These are phyloP conservation scores for Cyanoramphus novaezelandiae DNA, from an alignment of 2,113 vertebrate genomes.

Conservation along the genomic window DNA sequence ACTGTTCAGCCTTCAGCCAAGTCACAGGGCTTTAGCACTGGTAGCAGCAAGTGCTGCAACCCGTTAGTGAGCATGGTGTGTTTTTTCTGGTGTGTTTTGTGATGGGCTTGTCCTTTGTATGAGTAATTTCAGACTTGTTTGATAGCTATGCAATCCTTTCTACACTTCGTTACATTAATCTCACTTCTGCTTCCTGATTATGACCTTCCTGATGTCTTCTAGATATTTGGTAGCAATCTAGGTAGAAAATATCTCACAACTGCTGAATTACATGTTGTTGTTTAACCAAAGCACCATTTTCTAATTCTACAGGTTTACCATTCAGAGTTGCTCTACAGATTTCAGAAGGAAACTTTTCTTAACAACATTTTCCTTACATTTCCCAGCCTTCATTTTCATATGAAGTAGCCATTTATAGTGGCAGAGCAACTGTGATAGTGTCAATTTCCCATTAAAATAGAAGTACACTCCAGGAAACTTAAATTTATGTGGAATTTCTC, in stretches of 20 bases:
- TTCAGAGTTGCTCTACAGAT: not conserved
- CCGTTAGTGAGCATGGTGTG: accelerated
- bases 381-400: not conserved
- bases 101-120: accelerated
- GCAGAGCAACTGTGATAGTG: accelerated
- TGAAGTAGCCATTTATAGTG: accelerated
- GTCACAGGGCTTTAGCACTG: not conserved
- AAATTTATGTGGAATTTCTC: not conserved
- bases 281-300: not conserved
- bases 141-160: not conserved
- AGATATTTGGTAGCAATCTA: not conserved
- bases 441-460: not conserved
- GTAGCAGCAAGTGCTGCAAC: not conserved
- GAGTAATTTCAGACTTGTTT: not conserved
- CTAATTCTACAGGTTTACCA: not conserved
- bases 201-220: not conserved
- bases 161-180: not conserved
- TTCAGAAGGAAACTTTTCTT: not conserved
- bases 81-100: not conserved
- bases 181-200: not conserved
- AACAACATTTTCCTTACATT: not conserved
- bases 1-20: not conserved
- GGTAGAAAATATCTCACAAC: not conserved
- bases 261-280: not conserved
- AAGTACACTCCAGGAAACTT: not conserved